Base-by-base conservation (phyloP, 1,140 invertebrate species). In the Diprion similis region DNA sequence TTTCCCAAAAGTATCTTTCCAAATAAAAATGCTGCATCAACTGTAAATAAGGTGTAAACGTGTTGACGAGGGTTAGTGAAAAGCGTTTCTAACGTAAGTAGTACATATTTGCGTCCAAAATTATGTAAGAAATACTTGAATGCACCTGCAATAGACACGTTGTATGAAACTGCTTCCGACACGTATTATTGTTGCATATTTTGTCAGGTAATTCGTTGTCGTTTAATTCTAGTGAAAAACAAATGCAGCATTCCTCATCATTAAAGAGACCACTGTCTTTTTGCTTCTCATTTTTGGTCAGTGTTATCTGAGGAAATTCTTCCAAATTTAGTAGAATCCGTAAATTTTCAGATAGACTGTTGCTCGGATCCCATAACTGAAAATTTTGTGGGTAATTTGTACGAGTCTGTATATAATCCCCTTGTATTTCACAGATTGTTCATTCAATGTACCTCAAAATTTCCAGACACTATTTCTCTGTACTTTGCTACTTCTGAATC, bases 181-280 rank as follows among this genome's bases (percentile, higher is more conserved):
- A 89, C 74, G 80, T 86, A 45, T 72, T 10, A 76, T 88, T 88
- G 72, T 78, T 80, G 71, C 87, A 89, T 47, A 86, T 80, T 81
- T 85, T 84, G 45, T 84, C 75, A 8, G 87, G 85, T 46, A 83
- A 73, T 46, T 74, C 17, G 13, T 76, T 73, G 66, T 79, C 73
- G 2, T 87, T 84, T 8, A 77, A 75, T 71, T 85, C 79, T 46
- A 83, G 59, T 4, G 76, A 83, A 59, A 84, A 88, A 73, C 87
- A 89, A 75, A 89, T 89, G 71, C 84, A 85, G 73, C 88, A 89
- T 66, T 88, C 87, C n/a, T 83, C 77, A 64, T 83, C 83, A 8
- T 76, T 19, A 45, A 88, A 75, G 24, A 83, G 79, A 10, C 69
- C 80, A 68, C 75, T 69, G 9, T 70, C 75, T 73, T 10, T 80